Evolutionary conservation across 2,797 vertebrate genomes (phyloP), one percentile per base, ranked within the genome.

Genomic region (Mormyrops boulengeri): DNA sequence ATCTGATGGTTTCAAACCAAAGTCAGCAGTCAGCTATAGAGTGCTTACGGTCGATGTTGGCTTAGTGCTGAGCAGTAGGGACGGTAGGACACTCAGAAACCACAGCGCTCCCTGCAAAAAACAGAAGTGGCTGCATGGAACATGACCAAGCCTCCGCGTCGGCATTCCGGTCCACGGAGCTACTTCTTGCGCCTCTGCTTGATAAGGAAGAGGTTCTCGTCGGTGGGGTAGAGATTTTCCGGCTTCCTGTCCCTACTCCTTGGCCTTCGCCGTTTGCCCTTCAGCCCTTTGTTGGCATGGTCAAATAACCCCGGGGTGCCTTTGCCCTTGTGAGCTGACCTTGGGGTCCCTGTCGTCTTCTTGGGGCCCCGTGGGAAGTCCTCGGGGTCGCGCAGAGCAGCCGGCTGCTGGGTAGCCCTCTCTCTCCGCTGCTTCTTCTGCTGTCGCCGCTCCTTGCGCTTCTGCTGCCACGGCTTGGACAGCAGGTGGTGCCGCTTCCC

Each of bases 191-290:
- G 94, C 91, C 92, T 95, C 90, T 96, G 96, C 92, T 96, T 96
- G 90, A 97, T 96, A 77, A 57, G 73, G 87, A 97, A 97, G 89
- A 97, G 94, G 92, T 97, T 94, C 91, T 96, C 95, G 34, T 96
- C 95, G 0, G 90, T 89, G 26, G 93, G 93, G 89, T 94, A 92
- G 90, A 89, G 89, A 17, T 89, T 69, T 0, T 82, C 80, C 0
- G 86, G 88, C 30, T 92, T 92, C 49, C 69, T 62, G 0, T 87
- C 82, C 30, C 89, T 88, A 19, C 93, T 92, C 90, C 92, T 94
- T 2, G 84, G 49, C 50, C 30, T 90, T 1, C 85, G n/a, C 3
- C 47, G 91, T 87, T 44, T 91, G 87, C 88, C 92, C 26, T 19
- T 91, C 57, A 86, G 91, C 52, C 87, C 47, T 88, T 44, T 49